Conservation (phyloP, 2,888 invertebrate species). For the Platerodrilus igneus region DNA sequence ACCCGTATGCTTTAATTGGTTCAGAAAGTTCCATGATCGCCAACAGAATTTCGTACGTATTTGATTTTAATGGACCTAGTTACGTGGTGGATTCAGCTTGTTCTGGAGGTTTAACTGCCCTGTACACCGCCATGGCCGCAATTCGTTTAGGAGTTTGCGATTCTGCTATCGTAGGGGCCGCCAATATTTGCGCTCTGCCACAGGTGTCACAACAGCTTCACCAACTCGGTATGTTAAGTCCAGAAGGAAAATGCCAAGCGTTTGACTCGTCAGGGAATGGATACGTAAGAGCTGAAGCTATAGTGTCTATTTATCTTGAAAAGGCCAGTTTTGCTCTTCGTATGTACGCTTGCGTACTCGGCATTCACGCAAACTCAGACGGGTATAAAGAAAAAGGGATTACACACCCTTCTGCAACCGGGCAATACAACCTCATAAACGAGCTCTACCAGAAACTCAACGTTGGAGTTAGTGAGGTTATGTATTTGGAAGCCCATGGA, state of each 20-base stretch:
- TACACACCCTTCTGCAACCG: slow-evolving; percentile 79
- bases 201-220: too few species aligned
- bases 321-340: slow-evolving; percentile 69
- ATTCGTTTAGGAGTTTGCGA: slow-evolving; percentile 90
- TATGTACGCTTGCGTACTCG: slow-evolving; percentile 80
- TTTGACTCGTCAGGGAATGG: too few species aligned
- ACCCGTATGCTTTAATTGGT: slow-evolving; percentile 88
- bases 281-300: slow-evolving; percentile 87
- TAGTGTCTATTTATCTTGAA: slow-evolving; percentile 77
- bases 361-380: slow-evolving; percentile 87
- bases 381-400: slow-evolving; percentile 85
- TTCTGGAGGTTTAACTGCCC: slow-evolving; percentile 90
- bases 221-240: slow-evolving; percentile 87
- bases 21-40: slow-evolving; percentile 95
- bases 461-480: slow-evolving; percentile 73
- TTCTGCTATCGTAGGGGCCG: too few species aligned
- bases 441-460: slow-evolving; percentile 81
- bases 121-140: slow-evolving; percentile 78
- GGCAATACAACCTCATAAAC: too few species aligned
- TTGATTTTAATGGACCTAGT: too few species aligned
- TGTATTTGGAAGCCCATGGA: slow-evolving; percentile 97
- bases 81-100: too few species aligned
- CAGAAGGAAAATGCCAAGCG: slow-evolving; percentile 86
- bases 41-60: too few species aligned
- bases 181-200: too few species aligned